These are phyloP conservation scores for Branchinecta lynchi DNA, from an alignment of 1,140 invertebrate genomes.

Conservation along the genomic window DNA sequence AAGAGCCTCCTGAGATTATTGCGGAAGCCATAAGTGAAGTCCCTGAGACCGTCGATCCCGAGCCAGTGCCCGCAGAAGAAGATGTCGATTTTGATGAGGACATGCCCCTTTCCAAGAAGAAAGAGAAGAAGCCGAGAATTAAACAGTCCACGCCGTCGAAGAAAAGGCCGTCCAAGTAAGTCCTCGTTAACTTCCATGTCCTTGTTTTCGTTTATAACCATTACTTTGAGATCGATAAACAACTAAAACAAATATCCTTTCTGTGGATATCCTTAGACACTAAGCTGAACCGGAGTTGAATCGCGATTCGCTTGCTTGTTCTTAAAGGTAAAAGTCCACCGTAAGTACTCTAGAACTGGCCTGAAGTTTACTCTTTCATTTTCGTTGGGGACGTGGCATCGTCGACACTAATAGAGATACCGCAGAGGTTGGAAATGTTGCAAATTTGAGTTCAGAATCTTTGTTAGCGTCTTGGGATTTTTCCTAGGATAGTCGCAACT, in stretches of 20 bases:
- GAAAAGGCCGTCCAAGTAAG: constrained; percentile 28
- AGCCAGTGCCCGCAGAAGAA: constrained; percentile 2
- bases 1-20: not conserved
- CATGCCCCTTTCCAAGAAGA: constrained; percentile 23
- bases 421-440: not conserved
- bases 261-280: too few relatives aligned
- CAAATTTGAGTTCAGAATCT: too few relatives aligned
- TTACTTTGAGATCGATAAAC: not conserved
- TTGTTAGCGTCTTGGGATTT: too few relatives aligned
- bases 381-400: not conserved
- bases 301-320: constrained; percentile 24
- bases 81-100: not conserved
- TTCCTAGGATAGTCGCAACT: too few relatives aligned
- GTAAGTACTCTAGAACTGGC: constrained; percentile 27
- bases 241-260: too few relatives aligned
- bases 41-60: not conserved
- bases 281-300: too few relatives aligned
- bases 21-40: not conserved
- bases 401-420: not conserved
- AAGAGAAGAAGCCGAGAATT: constrained; percentile 25
- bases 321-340: constrained; percentile 20
- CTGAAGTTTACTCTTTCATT: constrained; percentile 21
- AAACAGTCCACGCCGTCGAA: constrained; percentile 22
- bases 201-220: constrained; percentile 12
- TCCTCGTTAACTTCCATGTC: constrained; percentile 16